Conservation (phyloP, 1,140 invertebrate species). For the Popillia japonica region DNA sequence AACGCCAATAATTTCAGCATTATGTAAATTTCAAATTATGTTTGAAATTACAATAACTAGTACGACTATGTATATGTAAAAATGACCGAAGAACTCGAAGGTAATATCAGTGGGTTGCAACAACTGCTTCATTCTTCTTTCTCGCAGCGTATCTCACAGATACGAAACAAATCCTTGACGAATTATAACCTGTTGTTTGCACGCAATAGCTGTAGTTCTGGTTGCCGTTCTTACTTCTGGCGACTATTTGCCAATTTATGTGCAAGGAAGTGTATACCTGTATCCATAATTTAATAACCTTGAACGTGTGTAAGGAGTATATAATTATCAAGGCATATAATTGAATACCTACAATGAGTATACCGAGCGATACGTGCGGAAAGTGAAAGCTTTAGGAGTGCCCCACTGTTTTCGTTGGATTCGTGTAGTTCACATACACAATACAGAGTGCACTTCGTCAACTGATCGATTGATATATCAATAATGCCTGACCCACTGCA, state of each 20-base stretch:
- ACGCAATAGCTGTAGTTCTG: constrained; percentile 4
- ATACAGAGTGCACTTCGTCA: too few species aligned
- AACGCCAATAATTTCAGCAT: constrained; percentile 29
- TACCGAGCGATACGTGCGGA: neutral
- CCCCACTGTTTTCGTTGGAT: too few species aligned
- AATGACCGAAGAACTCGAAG: constrained; percentile 7
- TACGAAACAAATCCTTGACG: neutral
- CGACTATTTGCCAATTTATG: constrained; percentile 3
- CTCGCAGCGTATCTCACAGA: neutral
- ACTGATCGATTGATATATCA: too few species aligned
- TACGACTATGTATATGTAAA: constrained; percentile 12
- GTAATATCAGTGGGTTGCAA: constrained; percentile 1
- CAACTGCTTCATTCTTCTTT: constrained; percentile 9
- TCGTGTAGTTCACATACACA: too few species aligned
- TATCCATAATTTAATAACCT: neutral
- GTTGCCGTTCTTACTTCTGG: neutral
- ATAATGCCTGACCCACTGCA: too few species aligned
- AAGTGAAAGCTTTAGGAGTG: neutral
- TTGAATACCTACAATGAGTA: neutral
- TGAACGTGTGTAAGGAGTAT: neutral
- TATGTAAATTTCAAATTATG: constrained; percentile 27
- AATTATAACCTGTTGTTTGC: neutral
- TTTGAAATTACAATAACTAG: constrained; percentile 31
- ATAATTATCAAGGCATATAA: neutral
- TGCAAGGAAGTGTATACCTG: constrained; percentile 13